A percentile compares a stretch with the other conserved stretches of the same genome.
These are phyloP conservation scores for Platichthys stellatus DNA, from an alignment of 2,113 vertebrate genomes.

Conservation along the genomic window DNA sequence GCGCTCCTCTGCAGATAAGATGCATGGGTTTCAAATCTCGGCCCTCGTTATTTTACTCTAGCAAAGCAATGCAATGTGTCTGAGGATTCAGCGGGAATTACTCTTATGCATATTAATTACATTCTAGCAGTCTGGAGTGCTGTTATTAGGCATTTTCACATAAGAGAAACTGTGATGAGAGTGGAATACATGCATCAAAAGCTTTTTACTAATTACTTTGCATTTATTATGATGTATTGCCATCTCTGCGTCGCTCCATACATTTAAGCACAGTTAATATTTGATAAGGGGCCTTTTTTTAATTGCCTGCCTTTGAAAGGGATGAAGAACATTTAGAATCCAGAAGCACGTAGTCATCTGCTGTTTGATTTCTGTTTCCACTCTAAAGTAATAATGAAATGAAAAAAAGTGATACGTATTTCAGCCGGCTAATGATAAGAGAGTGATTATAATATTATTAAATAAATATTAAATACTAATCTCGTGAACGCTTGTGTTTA, in stretches of 20 bases:
- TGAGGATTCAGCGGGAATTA: conserved; percentile 61
- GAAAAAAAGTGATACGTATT: conserved; percentile 41
- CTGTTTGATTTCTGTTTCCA: conserved; percentile 54
- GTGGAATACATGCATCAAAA: conserved; percentile 50
- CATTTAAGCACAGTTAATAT: conserved; percentile 63
- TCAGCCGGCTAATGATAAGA: conserved; percentile 50
- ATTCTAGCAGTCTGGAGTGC: conserved; percentile 40
- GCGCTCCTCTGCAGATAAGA: conserved; percentile 56
- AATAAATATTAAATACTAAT: conserved; percentile 58
- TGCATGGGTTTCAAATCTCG: conserved; percentile 56
- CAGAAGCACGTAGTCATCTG: conserved; percentile 39
- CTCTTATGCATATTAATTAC: conserved; percentile 68
- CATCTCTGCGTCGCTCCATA: conserved; percentile 37
- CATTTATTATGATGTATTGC: conserved; percentile 58
- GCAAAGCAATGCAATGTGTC: conserved; percentile 39
- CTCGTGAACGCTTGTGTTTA: conserved; percentile 50
- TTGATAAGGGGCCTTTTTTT: conserved; percentile 62
- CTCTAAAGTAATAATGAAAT: conserved; percentile 41
- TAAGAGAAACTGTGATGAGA: conserved; percentile 48
- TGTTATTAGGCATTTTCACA: conserved; percentile 49
- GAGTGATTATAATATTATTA: conserved; percentile 44
- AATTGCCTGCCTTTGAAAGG: conserved; percentile 55
- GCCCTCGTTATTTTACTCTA: conserved; percentile 33
- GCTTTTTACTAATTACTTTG: conserved; percentile 60
- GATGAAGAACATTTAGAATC: conserved; percentile 42